Evolutionary conservation across 2,113 vertebrate species (phyloP), one percentile per base, ranked within the genome.

Genomic region (Gyps fulvus): DNA sequence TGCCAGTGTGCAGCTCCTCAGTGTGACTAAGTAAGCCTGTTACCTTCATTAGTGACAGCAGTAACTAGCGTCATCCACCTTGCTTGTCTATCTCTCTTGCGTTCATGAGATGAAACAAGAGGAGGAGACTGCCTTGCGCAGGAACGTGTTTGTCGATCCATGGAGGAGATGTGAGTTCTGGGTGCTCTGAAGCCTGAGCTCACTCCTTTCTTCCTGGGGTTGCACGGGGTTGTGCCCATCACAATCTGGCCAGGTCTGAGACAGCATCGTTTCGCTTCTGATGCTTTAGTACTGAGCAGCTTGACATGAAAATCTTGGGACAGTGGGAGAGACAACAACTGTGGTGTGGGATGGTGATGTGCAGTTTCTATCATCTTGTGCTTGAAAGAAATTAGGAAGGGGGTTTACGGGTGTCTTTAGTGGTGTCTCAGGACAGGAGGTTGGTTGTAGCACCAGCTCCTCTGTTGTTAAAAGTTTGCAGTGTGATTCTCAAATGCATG

Each of bases 191-290:
- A 69, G 36, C 43, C 58, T 34, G 34, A 84, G 23, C 72, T 94
- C 18, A 8, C 5, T 4, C 0, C 50, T 77, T 84, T 43, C 16
- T 62, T 87, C 29, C 21, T 22, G 31, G 5, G 5, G 0, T 59
- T 62, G 17, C 1, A 0, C 34, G 32, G 42, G 1, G 8, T 55
- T 55, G 42, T 22, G 7, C 25, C 22, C 14, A 0, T 63, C 49
- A 11, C 29, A 32, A 13, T 40, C 42, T 74, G 42, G 10, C 49
- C 36, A 47, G 38, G 5, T 70, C 34, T 69, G 55, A 18, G 38
- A 34, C 34, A 70, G 7, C 8, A 6, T 74, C 0, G 0, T 74
- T 70, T 47, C 2, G 6, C 80, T 74, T 74, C 42, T 52, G 6
- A 31, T 59, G 18, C 20, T 52, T 57, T 61, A 49, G 80, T 92